A percentile compares a stretch with the other conserved stretches of the same genome.
Evolutionary conservation across 2,888 invertebrate genomes (phyloP).

Genomic region (Pteria penguin): DNA sequence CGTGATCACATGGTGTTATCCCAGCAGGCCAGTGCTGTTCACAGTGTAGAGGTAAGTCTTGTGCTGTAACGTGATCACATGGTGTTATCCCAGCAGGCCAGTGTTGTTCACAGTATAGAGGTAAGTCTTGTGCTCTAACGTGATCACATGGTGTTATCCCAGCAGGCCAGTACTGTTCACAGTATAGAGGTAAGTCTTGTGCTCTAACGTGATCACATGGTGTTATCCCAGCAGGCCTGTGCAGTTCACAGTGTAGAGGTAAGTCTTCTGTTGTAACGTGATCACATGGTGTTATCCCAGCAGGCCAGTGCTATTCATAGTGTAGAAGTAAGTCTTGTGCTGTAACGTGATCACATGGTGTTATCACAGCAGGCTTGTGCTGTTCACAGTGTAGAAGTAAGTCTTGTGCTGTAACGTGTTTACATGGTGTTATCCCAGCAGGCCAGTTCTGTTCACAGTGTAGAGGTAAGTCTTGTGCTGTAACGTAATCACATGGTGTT

Average conservation of each 20-base stretch:
- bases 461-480: slow-evolving; percentile 64
- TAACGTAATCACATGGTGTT: slow-evolving; percentile 73
- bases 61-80: slow-evolving; percentile 66
- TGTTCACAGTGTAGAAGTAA: slow-evolving; percentile 73
- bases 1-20: slow-evolving; percentile 71
- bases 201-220: slow-evolving; percentile 69
- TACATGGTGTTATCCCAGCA: too few relatives aligned
- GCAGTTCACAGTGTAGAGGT: slow-evolving; percentile 75
- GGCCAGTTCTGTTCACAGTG: slow-evolving; percentile 74
- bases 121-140: slow-evolving; percentile 61
- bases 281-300: slow-evolving; percentile 66
- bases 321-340: too few relatives aligned
- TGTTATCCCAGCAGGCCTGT: slow-evolving; percentile 59
- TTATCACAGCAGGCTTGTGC: too few relatives aligned
- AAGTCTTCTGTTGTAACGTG: slow-evolving; percentile 60
- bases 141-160: too few relatives aligned
- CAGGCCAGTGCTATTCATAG: slow-evolving; percentile 71
- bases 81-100: slow-evolving; percentile 62
- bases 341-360: slow-evolving; percentile 71
- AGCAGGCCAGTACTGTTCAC: too few relatives aligned
- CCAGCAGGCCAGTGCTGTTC: slow-evolving; percentile 71
- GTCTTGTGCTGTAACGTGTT: slow-evolving; percentile 69
- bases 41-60: slow-evolving; percentile 66
- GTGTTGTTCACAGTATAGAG: slow-evolving; percentile 74
- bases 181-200: slow-evolving; percentile 71